phyloP scores from a whole-genome alignment of 2,113 vertebrate species.

The Oreochromis niloticus region DNA sequence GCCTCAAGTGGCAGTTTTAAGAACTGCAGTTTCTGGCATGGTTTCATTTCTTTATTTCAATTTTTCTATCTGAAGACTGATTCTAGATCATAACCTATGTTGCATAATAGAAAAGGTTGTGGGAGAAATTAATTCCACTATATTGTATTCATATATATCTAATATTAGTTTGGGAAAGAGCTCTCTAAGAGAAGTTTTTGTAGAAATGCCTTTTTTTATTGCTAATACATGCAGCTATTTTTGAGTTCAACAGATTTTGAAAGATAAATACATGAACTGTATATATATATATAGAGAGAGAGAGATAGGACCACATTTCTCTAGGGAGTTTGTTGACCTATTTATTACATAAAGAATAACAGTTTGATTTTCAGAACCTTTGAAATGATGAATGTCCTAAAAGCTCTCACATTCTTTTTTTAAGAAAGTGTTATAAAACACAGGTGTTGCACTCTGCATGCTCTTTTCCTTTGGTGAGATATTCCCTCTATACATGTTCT shows the following conservation, averaged over 20 bases:
- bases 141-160: neutral
- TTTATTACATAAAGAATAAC: neutral
- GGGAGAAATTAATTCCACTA: neutral
- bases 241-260: neutral
- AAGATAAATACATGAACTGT: neutral
- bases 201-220: neutral
- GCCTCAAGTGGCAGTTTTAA: neutral
- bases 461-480: neutral
- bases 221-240: neutral
- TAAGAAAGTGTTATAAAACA: neutral
- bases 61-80: neutral
- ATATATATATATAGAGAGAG: neutral
- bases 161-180: neutral
- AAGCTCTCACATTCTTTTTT: neutral
- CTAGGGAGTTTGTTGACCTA: neutral
- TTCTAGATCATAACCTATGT: neutral
- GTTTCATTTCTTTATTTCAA: neutral
- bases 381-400: neutral
- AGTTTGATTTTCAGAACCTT: neutral
- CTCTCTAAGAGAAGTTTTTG: neutral
- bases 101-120: neutral
- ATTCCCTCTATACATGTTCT: neutral
- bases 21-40: neutral
- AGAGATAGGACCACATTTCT: neutral
- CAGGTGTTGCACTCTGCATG: accelerated